Percentiles rank a stretch among this genome's conserved stretches.
Evolutionary conservation across 92 coral and sea anemone genomes (phyloP).

Genomic region (Scolanthus callimorphus): DNA sequence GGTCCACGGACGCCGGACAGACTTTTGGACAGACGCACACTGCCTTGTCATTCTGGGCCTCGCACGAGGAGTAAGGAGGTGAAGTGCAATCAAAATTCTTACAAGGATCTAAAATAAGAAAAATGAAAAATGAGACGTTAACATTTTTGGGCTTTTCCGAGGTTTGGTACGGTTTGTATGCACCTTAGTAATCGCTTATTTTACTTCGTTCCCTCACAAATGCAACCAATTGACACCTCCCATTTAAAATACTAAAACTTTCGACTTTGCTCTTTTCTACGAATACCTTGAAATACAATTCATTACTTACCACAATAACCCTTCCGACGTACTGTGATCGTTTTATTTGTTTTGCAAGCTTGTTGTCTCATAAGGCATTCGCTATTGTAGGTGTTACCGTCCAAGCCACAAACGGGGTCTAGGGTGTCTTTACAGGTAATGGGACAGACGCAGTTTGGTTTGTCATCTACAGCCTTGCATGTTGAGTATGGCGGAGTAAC

Average conservation of each 20-base stretch:
- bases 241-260: no score
- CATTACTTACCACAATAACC: slow-evolving; percentile 81
- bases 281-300: no score
- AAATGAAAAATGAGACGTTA: background rate
- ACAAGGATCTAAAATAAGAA: slow-evolving; percentile 12
- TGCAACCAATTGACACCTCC: no score
- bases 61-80: slow-evolving; percentile 18
- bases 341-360: slow-evolving; percentile 41
- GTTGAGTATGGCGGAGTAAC: slow-evolving; percentile 11
- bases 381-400: slow-evolving; percentile 58
- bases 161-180: no score
- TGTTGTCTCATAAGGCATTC: slow-evolving; percentile 60
- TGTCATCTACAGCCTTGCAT: slow-evolving; percentile 64
- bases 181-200: no score
- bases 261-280: no score
- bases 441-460: slow-evolving; percentile 80
- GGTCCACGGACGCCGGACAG: slow-evolving; percentile 7
- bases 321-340: slow-evolving; percentile 33
- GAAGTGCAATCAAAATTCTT: slow-evolving; percentile 9
- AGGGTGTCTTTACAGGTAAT: slow-evolving; percentile 43
- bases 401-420: slow-evolving; percentile 67
- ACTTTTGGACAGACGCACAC: slow-evolving; percentile 13
- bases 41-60: slow-evolving; percentile 7
- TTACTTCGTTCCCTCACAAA: no score
- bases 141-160: no score